phyloP scores from a whole-genome alignment of 2,113 vertebrate species.

The Carassius auratus region DNA sequence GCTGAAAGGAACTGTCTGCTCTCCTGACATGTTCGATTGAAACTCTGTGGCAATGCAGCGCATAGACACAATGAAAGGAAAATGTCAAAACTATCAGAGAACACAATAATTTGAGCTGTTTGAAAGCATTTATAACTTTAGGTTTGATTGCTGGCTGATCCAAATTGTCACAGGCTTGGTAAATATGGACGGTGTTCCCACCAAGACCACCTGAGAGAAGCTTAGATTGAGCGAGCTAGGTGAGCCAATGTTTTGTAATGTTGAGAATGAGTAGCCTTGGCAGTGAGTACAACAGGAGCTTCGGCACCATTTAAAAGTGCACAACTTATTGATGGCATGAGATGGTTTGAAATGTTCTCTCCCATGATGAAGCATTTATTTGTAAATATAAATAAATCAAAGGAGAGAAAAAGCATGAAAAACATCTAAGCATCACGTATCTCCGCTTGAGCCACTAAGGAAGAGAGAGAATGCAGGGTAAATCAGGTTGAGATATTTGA shows the following conservation, averaged over 20 bases:
- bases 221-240: background rate
- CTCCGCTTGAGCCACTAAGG: background rate
- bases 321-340: constrained; percentile 1
- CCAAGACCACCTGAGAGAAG: constrained; percentile 28
- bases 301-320: background rate
- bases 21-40: constrained; percentile 33
- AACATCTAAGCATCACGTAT: constrained; percentile 13
- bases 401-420: constrained; percentile 20
- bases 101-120: constrained; percentile 38
- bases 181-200: constrained; percentile 29
- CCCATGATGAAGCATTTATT: constrained; percentile 13
- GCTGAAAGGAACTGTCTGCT: constrained; percentile 27
- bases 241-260: constrained; percentile 2
- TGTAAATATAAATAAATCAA: background rate
- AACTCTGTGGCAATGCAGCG: constrained; percentile 13
- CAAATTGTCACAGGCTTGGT: constrained; percentile 39
- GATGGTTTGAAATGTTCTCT: background rate
- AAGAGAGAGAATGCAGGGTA: constrained; percentile 1
- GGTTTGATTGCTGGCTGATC: constrained; percentile 41
- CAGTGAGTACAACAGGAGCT: background rate
- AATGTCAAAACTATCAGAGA: constrained; percentile 34
- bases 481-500: constrained; percentile 37
- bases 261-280: background rate
- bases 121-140: constrained; percentile 33
- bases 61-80: constrained; percentile 25